Percentiles rank a stretch among this genome's conserved stretches.
These are phyloP conservation scores for Pristionchus exspectatus DNA, from an alignment of 2,888 invertebrate genomes.

Conservation along the genomic window DNA sequence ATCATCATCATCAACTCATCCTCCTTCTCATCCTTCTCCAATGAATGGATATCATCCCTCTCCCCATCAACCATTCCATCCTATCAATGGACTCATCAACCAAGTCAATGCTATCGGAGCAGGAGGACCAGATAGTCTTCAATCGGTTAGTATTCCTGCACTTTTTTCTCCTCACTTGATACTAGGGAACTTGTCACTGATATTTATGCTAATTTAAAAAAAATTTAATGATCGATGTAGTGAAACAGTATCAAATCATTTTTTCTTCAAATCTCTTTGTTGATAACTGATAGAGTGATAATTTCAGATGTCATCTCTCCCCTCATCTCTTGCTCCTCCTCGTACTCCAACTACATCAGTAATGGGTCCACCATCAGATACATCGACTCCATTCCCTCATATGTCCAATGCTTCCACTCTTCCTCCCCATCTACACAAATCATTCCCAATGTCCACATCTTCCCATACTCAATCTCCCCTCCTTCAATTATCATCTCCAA, in stretches of 20 bases:
- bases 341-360: slow-evolving; percentile 24
- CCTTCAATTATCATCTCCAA: neutral
- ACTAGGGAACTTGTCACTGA: too few relatives aligned
- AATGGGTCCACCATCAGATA: slow-evolving; percentile 46
- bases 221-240: neutral
- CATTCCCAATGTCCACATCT: slow-evolving; percentile 1
- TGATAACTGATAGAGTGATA: neutral
- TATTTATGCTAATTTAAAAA: neutral
- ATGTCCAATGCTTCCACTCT: neutral
- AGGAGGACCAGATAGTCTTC: slow-evolving; percentile 34
- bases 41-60: slow-evolving; percentile 11
- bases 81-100: slow-evolving; percentile 12
- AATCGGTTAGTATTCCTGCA: neutral
- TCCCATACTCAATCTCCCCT: neutral
- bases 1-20: too few relatives aligned
- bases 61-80: slow-evolving; percentile 11
- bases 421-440: neutral
- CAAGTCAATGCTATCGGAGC: slow-evolving; percentile 14
- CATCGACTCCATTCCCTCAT: slow-evolving; percentile 50
- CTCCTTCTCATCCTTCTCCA: neutral
- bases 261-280: neutral
- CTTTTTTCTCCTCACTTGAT: neutral
- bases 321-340: slow-evolving; percentile 17
- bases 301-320: slow-evolving; percentile 44
- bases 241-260: too few relatives aligned